Evolutionary conservation across 2,113 vertebrate genomes (phyloP).

Genomic region (Rhinichthys klamathensis): DNA sequence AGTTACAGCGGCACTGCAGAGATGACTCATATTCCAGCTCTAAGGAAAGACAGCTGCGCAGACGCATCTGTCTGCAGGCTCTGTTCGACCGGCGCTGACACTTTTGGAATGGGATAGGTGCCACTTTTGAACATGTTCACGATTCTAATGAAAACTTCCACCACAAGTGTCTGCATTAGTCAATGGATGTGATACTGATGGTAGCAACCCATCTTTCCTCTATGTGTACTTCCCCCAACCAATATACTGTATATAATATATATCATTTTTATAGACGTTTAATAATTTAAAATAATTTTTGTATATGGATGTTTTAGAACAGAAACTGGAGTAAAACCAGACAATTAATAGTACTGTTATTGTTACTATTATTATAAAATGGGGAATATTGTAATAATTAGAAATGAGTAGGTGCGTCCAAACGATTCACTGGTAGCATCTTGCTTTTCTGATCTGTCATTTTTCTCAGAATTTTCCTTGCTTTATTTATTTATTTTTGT

Average conservation of each 20-base stretch:
- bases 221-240: not conserved
- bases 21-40: constrained; percentile 69
- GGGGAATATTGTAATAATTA: not conserved
- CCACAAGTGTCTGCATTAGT: not conserved
- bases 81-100: not conserved
- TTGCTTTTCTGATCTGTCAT: not conserved
- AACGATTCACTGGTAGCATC: not conserved
- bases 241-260: not conserved
- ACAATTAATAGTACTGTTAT: not conserved
- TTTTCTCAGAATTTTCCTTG: not conserved
- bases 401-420: not conserved
- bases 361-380: not conserved
- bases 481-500: not conserved
- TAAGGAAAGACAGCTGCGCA: constrained; percentile 32
- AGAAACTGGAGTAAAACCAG: not conserved
- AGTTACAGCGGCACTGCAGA: constrained; percentile 70
- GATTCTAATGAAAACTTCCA: not conserved
- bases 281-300: no score
- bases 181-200: not conserved
- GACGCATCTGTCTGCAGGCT: not conserved
- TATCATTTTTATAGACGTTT: no score
- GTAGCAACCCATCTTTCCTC: not conserved
- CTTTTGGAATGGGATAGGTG: not conserved
- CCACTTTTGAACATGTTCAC: not conserved
- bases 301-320: not conserved